Conservation (phyloP, 1,140 invertebrate species). For the Trichomalopsis sarcophagae region DNA sequence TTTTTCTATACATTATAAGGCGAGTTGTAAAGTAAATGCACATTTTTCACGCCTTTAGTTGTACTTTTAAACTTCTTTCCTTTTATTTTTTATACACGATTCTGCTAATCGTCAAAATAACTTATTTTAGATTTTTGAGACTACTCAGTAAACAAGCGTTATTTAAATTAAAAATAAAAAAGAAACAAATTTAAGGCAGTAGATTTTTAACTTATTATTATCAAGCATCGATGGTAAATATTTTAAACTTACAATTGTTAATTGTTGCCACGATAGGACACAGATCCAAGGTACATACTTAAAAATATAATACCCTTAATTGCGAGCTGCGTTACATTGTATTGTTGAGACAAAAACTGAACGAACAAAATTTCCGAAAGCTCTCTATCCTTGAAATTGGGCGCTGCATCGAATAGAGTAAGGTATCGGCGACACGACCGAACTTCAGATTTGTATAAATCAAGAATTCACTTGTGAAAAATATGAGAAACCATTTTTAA, state of each 20-base stretch:
- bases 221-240: constrained; percentile 43
- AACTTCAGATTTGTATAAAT: constrained; percentile 30
- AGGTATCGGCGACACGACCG: constrained; percentile 26
- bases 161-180: constrained; percentile 43
- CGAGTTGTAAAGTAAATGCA: constrained; percentile 51
- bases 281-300: constrained; percentile 48
- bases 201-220: constrained; percentile 49
- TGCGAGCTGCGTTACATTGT: constrained; percentile 32
- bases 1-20: constrained; percentile 47
- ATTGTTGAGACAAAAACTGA: constrained; percentile 33
- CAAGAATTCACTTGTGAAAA: constrained; percentile 13
- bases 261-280: constrained; percentile 37
- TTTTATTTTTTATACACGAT: constrained; percentile 40
- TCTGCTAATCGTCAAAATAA: constrained; percentile 50
- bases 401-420: constrained; percentile 40
- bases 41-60: constrained; percentile 40
- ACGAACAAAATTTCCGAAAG: constrained; percentile 23
- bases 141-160: constrained; percentile 35
- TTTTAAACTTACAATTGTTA: constrained; percentile 43
- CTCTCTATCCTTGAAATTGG: not conserved
- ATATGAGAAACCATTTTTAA: constrained; percentile 39
- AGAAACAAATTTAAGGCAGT: constrained; percentile 43
- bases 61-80: constrained; percentile 23
- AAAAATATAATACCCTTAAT: constrained; percentile 49
- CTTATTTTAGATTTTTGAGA: constrained; percentile 46